A percentile compares a stretch with the other conserved stretches of the same genome.
These are phyloP conservation scores for Drosophila pachea DNA, from an alignment of 1,140 invertebrate genomes.

Conservation along the genomic window DNA sequence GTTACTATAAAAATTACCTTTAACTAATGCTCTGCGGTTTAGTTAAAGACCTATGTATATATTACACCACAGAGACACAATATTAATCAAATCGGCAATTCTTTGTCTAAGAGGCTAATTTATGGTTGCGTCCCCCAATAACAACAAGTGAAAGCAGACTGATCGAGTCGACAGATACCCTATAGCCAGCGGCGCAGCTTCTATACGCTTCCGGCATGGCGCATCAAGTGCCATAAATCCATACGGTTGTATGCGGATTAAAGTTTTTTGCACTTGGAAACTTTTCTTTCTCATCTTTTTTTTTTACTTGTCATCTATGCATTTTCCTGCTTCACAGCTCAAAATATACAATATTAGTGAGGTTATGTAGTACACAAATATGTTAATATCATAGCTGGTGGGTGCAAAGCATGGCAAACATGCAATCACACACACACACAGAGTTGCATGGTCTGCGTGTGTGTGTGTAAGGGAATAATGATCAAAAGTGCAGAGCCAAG, in stretches of 20 bases:
- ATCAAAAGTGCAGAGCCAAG: conserved; percentile 14
- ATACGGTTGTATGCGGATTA: neutral
- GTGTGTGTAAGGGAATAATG: conserved; percentile 11
- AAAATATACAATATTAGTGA: neutral
- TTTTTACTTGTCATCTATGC: neutral
- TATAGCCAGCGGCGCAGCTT: too few relatives aligned
- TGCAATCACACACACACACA: conserved; percentile 12
- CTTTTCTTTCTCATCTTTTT: neutral
- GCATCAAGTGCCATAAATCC: too few relatives aligned
- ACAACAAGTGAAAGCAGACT: too few relatives aligned
- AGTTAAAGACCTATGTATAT: neutral
- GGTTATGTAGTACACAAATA: conserved; percentile 7
- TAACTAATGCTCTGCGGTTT: conserved; percentile 3
- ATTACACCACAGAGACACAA: too few relatives aligned
- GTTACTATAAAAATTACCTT: conserved; percentile 24
- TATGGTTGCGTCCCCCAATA: too few relatives aligned
- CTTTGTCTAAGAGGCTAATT: too few relatives aligned
- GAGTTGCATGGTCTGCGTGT: neutral
- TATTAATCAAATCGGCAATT: too few relatives aligned
- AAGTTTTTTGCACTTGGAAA: neutral
- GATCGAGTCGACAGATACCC: too few relatives aligned
- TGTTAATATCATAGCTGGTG: conserved; percentile 12
- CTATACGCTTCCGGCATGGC: too few relatives aligned
- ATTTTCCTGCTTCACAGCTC: neutral
- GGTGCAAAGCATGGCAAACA: conserved; percentile 16